Conservation (phyloP, 2,113 vertebrate genomes). For the Daubentonia madagascariensis region DNA sequence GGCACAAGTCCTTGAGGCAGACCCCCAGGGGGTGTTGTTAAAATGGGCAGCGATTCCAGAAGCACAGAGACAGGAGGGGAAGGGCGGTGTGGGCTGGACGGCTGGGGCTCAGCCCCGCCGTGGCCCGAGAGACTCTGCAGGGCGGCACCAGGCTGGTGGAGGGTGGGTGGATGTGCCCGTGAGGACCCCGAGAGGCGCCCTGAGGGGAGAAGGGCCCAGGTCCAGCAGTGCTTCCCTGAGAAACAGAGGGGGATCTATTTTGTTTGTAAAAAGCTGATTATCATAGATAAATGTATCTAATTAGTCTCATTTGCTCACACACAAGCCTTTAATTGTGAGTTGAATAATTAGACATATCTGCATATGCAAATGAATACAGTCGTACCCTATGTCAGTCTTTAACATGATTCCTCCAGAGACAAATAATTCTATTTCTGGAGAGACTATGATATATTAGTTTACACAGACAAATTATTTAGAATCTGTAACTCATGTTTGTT, state of each 20-base stretch:
- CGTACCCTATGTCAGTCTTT: constrained; percentile 75
- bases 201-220: background rate
- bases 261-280: constrained; percentile 84
- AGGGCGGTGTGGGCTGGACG: too few species aligned
- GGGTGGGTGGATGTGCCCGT: background rate
- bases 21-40: too few species aligned
- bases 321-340: constrained; percentile 84
- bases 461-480: constrained; percentile 78
- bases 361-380: constrained; percentile 85
- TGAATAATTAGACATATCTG: constrained; percentile 86
- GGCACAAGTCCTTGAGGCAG: background rate
- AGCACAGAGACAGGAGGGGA: too few species aligned
- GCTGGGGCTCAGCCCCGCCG: background rate
- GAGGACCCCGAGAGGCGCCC: background rate
- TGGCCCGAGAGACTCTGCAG: background rate
- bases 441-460: constrained; percentile 81
- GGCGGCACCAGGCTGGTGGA: background rate
- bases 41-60: too few species aligned
- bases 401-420: constrained; percentile 82
- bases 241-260: constrained; percentile 77
- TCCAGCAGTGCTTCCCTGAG: background rate
- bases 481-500: constrained; percentile 68
- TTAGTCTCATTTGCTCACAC: constrained; percentile 88
- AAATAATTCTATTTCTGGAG: constrained; percentile 79
- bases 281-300: constrained; percentile 85